Evolutionary conservation across 2,888 invertebrate genomes (phyloP).

Genomic region (Ashinkailepas kermadecensis): DNA sequence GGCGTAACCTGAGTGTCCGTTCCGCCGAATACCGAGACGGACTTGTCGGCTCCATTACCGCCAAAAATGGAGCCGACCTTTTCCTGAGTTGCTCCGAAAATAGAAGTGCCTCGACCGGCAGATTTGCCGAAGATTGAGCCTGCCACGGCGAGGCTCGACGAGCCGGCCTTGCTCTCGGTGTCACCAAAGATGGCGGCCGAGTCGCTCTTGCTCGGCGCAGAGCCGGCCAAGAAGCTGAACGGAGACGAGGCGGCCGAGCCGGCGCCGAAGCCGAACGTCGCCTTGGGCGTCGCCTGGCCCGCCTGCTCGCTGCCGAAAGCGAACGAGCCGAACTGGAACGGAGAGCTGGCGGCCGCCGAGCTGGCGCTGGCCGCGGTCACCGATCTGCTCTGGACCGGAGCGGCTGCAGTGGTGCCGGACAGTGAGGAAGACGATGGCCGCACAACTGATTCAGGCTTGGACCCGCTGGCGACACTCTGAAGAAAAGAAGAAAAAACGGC

Average conservation of each 20-base stretch:
- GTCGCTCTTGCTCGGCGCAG: background rate
- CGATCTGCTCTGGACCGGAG: no score
- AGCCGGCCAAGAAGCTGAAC: background rate
- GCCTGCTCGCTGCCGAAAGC: conserved; percentile 36
- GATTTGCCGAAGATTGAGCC: background rate
- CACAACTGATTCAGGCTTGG: background rate
- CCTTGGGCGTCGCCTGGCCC: conserved; percentile 32
- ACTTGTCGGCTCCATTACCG: background rate
- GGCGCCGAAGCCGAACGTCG: background rate
- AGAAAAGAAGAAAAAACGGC: background rate
- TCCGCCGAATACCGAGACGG: background rate
- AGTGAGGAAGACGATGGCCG: no score
- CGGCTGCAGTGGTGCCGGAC: no score
- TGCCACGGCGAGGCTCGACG: no score
- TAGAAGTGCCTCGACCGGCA: no score
- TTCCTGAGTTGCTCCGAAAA: background rate
- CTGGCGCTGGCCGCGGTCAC: background rate
- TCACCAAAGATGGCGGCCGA: conserved; percentile 14
- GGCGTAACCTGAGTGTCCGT: background rate
- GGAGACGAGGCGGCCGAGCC: background rate
- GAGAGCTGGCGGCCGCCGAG: background rate
- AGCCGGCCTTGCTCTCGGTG: background rate
- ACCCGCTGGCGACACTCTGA: background rate
- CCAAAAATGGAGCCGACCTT: background rate
- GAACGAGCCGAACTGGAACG: background rate